phyloP scores from a whole-genome alignment of 2,113 vertebrate species.

The Motacilla tschutschensis region DNA sequence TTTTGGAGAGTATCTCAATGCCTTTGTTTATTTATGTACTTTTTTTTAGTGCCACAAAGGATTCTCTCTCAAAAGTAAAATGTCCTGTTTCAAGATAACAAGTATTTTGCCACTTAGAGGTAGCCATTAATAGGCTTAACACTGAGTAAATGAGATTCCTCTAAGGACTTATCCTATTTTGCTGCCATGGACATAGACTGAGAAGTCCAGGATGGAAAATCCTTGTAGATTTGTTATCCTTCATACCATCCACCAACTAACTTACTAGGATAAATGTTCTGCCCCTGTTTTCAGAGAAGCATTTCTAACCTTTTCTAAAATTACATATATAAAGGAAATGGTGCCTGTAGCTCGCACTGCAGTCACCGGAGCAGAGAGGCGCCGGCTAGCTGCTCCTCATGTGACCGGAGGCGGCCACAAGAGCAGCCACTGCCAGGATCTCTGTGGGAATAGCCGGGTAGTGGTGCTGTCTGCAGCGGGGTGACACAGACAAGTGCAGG shows the following conservation, averaged over 20 bases:
- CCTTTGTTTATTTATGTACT: not conserved
- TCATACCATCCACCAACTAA: not conserved
- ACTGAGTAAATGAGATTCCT: not conserved
- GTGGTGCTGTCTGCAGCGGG: too few species aligned
- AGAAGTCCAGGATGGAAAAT: not conserved
- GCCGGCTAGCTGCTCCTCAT: too few species aligned
- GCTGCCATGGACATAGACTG: not conserved
- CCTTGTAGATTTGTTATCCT: not conserved
- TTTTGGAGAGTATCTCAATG: not conserved
- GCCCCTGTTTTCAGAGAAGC: not conserved
- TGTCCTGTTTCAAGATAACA: not conserved
- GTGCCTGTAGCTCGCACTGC: not conserved
- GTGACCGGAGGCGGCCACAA: too few species aligned
- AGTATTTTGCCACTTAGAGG: not conserved
- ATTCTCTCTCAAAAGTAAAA: not conserved
- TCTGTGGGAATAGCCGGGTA: too few species aligned
- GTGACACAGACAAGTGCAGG: too few species aligned
- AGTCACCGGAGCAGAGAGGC: too few species aligned
- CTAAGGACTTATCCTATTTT: not conserved
- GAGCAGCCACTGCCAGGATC: too few species aligned
- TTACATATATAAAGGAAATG: not conserved
- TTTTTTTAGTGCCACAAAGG: not conserved
- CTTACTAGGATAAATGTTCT: not conserved
- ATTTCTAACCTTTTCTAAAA: not conserved
- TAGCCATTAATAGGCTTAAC: not conserved